These are phyloP conservation scores for Pristis pectinata DNA, from an alignment of 2,797 vertebrate genomes.

Conservation along the genomic window DNA sequence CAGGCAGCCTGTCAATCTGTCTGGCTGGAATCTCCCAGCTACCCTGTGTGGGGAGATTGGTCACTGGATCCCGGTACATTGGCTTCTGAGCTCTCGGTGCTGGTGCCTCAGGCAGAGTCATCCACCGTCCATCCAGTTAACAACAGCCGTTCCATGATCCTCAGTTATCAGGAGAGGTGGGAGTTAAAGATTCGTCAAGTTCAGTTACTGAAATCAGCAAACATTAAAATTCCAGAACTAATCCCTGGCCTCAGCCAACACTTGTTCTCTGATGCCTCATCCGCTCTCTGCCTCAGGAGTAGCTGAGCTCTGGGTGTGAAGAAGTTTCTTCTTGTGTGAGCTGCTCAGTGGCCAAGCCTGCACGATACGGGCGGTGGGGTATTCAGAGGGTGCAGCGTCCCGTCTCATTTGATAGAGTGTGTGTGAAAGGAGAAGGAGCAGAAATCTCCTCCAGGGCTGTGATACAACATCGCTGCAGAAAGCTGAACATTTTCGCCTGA, in stretches of 20 bases:
- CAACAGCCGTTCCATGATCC: neutral
- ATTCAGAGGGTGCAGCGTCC: neutral
- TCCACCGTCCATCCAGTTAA: neutral
- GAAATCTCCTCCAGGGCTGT: neutral
- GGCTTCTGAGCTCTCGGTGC: too few species aligned
- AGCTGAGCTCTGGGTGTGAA: neutral
- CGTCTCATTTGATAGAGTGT: neutral
- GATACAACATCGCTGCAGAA: neutral
- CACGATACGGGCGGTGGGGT: neutral
- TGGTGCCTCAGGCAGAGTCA: neutral
- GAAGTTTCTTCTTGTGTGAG: neutral
- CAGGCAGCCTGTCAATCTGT: too few species aligned
- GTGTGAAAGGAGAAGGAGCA: neutral
- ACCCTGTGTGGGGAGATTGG: too few species aligned
- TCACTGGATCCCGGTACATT: too few species aligned
- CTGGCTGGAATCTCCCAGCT: too few species aligned
- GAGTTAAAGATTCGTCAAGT: neutral
- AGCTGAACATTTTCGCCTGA: neutral
- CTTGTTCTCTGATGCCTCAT: neutral
- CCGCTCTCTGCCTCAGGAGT: neutral
- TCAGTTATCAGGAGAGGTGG: neutral
- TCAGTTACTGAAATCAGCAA: neutral
- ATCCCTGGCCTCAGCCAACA: neutral
- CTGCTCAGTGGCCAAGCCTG: too few species aligned
- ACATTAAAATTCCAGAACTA: neutral